Evolutionary conservation across 2,113 vertebrate species (phyloP).

Genomic region (Phoenicopterus ruber): DNA sequence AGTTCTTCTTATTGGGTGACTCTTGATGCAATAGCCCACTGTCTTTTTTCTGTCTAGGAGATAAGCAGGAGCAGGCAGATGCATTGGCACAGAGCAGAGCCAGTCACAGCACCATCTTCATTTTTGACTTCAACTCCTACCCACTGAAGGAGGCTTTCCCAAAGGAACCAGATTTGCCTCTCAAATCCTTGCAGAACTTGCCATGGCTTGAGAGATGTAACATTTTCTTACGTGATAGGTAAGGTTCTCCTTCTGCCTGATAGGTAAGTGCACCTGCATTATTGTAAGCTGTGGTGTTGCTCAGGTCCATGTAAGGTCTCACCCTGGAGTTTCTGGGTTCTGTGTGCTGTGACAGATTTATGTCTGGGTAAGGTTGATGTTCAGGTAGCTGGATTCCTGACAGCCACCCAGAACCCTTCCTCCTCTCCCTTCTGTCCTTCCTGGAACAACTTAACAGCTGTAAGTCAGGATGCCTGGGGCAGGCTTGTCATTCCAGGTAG

Average conservation of each 20-base stretch:
- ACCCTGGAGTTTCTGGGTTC: not conserved
- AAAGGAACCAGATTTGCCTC: not conserved
- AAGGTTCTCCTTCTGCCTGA: not conserved
- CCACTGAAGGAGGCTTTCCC: constrained; percentile 35
- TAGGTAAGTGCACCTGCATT: not conserved
- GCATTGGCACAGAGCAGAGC: not conserved
- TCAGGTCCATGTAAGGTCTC: not conserved
- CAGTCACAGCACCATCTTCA: constrained; percentile 49
- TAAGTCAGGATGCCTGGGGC: not conserved
- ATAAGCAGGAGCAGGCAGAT: not conserved
- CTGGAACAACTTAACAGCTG: not conserved
- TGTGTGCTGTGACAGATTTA: not conserved
- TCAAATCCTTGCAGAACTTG: not conserved
- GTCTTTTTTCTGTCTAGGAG: constrained; percentile 28
- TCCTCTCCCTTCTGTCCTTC: not conserved
- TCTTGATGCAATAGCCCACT: not conserved
- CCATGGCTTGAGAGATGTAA: constrained; percentile 63
- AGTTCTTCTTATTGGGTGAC: not conserved
- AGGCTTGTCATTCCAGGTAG: not conserved
- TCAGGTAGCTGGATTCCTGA: not conserved
- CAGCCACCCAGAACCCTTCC: not conserved
- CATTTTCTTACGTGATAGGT: constrained; percentile 59
- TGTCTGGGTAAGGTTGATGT: not conserved
- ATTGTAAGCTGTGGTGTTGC: not conserved
- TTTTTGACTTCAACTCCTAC: constrained; percentile 62